Base-by-base conservation (phyloP, 2,888 invertebrate species). In the Machimus rusticus region DNA sequence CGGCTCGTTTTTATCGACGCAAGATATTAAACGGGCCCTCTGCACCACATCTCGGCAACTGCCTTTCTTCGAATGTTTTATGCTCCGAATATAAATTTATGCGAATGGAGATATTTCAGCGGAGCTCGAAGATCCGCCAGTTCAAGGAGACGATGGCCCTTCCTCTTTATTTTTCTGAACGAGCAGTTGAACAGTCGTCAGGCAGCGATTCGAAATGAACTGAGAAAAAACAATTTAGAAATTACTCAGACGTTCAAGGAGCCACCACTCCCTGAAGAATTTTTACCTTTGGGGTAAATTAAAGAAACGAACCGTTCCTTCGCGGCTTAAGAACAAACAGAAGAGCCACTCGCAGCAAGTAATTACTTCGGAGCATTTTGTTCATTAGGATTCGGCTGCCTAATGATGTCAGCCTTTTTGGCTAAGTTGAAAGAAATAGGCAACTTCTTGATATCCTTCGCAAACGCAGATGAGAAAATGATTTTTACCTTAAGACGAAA, bases 1-100 rank as follows among this genome's bases (percentile, higher is more conserved):
- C 57, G 66, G 66, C 31, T 84, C 84, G 39, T 34, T 84, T 84
- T 74, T 84, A 74, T 84, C 84, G 84, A 39, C 74, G 66, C 37
- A 37, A 84, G 43, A 74, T 85, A 85, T 85, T 85, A 74, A 85
- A 74, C 74, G 43, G 31, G 43, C 31, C 31, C 16, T 85, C 85
- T 74, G 46, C 31, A 28, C 23, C 74, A 85, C 85, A 85, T 74
- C 85, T 74, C 85, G 46, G 19, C 57, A 37, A 57, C 57, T 82
- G 37, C 57, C 57, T 66, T 82, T 82, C 55, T 23, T 82, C 66
- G 19, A 37, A 34, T 57, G 37, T 82, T 82, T 82, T 82, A 82
- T 82, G 57, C 31, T 34, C 19, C 8, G 51, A 37, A 66, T 82
- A 82, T 37, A 51, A 51, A 51, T 82, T 82, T 82, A 82, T 82